These are phyloP conservation scores for Rhamnusium bicolor DNA, from an alignment of 2,888 invertebrate species.

Conservation along the genomic window DNA sequence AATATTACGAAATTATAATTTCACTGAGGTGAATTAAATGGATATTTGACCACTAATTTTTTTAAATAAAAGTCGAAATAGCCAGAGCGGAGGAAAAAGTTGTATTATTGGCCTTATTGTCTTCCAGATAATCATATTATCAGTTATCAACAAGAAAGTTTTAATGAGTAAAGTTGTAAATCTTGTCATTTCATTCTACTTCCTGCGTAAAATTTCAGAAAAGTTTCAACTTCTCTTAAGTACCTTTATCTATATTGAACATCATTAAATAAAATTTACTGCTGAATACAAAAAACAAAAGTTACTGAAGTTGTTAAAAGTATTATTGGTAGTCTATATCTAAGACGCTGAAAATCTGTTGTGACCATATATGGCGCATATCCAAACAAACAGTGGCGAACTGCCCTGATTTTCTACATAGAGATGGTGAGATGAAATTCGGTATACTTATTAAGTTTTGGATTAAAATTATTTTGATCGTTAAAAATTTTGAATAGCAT, in stretches of 20 bases:
- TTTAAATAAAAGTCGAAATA: background rate
- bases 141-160: background rate
- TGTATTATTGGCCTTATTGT: background rate
- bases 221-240: background rate
- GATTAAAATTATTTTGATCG: too few relatives aligned
- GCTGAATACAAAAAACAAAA: background rate
- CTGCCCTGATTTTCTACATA: too few relatives aligned
- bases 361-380: background rate
- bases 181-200: background rate
- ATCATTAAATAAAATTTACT: background rate
- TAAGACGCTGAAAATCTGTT: too few relatives aligned
- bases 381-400: background rate
- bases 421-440: too few relatives aligned
- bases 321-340: background rate
- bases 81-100: background rate
- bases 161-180: background rate
- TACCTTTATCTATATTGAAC: background rate
- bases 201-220: background rate
- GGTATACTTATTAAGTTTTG: too few relatives aligned
- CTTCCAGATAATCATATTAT: background rate
- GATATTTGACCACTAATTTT: background rate
- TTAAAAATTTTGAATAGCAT: too few relatives aligned
- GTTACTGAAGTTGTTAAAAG: background rate
- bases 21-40: background rate
- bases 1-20: background rate